phyloP scores from a whole-genome alignment of 2,888 invertebrate species.

The Nomada ferruginata region DNA sequence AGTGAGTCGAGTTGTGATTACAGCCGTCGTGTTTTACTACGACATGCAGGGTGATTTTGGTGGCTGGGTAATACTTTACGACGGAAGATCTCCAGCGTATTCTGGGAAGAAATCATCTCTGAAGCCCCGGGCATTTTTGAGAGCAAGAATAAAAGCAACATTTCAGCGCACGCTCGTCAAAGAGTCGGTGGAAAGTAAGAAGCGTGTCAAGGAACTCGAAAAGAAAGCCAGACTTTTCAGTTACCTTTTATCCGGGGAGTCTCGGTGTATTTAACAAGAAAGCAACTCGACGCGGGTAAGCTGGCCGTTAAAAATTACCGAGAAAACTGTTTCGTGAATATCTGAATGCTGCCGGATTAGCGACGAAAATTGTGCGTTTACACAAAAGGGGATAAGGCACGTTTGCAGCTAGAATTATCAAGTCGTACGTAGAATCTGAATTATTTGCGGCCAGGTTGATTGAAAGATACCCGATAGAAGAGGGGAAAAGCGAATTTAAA shows the following conservation, averaged over 20 bases:
- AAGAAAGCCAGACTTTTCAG: constrained; percentile 1
- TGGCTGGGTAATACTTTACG: neutral
- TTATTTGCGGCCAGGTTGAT: no score
- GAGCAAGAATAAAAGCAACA: neutral
- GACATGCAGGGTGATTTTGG: neutral
- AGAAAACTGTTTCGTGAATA: neutral
- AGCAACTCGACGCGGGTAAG: neutral
- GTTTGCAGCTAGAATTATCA: constrained; percentile 3
- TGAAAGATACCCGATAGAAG: no score
- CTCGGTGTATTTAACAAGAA: constrained; percentile 6
- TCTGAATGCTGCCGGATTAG: constrained; percentile 7
- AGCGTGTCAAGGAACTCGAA: constrained; percentile 13
- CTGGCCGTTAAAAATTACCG: neutral
- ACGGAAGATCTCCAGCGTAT: constrained; percentile 1
- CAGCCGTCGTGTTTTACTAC: no score
- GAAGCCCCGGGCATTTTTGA: neutral
- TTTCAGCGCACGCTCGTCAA: constrained; percentile 6
- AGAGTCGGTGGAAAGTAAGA: constrained; percentile 10
- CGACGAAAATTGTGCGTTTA: neutral
- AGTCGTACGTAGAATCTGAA: neutral
- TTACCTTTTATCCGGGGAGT: neutral
- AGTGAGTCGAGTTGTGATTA: neutral
- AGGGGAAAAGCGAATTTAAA: no score
- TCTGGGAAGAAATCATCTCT: constrained; percentile 13
- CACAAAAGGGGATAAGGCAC: neutral